Percentiles rank a stretch among this genome's conserved stretches.
Evolutionary conservation across 1,140 invertebrate genomes (phyloP).

Genomic region (Periplaneta americana): DNA sequence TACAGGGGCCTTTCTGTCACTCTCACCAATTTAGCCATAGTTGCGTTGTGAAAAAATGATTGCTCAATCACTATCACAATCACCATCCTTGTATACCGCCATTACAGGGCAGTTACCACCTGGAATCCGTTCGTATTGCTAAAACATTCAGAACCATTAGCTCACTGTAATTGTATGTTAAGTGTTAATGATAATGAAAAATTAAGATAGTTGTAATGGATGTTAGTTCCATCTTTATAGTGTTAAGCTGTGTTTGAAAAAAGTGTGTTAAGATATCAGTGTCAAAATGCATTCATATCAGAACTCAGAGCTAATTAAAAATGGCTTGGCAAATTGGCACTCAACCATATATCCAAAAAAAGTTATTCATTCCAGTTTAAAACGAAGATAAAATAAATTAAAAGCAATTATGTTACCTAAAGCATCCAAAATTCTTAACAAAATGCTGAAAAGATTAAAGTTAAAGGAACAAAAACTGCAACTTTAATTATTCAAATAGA

Average conservation of each 20-base stretch:
- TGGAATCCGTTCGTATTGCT: conserved; percentile 7
- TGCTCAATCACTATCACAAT: not conserved
- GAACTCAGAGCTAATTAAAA: not conserved
- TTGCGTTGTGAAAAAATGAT: not conserved
- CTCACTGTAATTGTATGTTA: not conserved
- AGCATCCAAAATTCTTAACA: not conserved
- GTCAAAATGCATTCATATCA: not conserved
- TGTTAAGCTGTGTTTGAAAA: not conserved
- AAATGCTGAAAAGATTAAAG: not conserved
- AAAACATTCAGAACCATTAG: not conserved
- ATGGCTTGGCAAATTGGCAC: not conserved
- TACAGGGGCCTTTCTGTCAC: not conserved
- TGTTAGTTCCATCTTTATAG: not conserved
- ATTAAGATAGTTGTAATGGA: not conserved
- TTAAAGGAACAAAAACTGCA: not conserved
- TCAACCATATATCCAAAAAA: not conserved
- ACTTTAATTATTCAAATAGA: not conserved
- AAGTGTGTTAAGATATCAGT: not conserved
- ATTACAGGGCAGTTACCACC: conserved; percentile 4
- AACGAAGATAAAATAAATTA: not conserved
- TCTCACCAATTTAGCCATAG: not conserved
- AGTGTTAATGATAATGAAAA: not conserved
- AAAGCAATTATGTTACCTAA: not conserved
- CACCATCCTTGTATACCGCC: not conserved
- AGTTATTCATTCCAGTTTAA: not conserved